phyloP scores from a whole-genome alignment of 2,113 vertebrate genomes.

The Penelope pileata region DNA sequence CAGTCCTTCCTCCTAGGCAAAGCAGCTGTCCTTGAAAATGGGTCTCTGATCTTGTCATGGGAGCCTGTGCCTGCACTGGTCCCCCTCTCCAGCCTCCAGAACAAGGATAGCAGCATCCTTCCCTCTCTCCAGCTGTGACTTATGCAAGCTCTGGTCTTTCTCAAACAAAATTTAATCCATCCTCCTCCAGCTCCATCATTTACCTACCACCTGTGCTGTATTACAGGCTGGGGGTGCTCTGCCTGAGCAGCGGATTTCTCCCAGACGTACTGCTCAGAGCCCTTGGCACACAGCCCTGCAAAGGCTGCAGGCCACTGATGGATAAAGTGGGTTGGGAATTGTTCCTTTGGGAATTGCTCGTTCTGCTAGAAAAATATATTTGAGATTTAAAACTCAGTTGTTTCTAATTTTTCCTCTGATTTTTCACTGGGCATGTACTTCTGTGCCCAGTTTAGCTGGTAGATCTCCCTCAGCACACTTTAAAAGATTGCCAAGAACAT shows the following conservation, averaged over 20 bases:
- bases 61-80: not conserved
- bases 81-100: not conserved
- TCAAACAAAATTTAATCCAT: not conserved
- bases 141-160: not conserved
- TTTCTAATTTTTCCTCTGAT: not conserved
- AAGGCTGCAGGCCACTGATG: not conserved
- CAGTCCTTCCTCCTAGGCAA: not conserved
- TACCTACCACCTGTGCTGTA: fast-evolving
- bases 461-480: not conserved
- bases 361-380: not conserved
- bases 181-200: not conserved
- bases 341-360: not conserved
- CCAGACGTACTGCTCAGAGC: not conserved
- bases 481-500: not conserved
- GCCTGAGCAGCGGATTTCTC: not conserved
- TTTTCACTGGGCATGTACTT: not conserved
- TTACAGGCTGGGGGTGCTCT: fast-evolving
- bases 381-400: not conserved
- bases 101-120: not conserved
- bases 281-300: not conserved
- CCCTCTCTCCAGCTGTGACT: not conserved
- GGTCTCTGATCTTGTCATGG: not conserved
- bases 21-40: not conserved
- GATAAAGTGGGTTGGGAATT: not conserved
- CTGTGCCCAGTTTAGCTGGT: not conserved